Evolutionary conservation across 2,797 vertebrate genomes (phyloP).

Genomic region (Phataginus tricuspis): DNA sequence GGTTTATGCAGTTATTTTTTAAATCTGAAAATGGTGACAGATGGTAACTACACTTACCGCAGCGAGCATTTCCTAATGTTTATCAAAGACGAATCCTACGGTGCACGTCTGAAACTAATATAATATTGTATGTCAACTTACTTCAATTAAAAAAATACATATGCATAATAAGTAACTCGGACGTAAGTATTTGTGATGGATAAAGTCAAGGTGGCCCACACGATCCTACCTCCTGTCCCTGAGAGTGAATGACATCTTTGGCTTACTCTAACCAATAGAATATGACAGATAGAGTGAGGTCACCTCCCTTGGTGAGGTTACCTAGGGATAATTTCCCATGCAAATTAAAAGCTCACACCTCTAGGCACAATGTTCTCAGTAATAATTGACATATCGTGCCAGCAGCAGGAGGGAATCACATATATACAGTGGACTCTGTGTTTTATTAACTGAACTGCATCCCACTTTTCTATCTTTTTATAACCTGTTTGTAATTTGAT

Average conservation of each 20-base stretch:
- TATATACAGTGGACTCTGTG: background rate
- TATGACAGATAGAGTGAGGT: no score
- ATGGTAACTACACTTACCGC: background rate
- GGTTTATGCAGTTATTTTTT: background rate
- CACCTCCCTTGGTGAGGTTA: background rate
- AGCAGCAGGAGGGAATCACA: no score
- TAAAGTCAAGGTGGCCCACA: no score
- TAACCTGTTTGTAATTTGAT: background rate
- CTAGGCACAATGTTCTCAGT: background rate
- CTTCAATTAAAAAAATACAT: background rate
- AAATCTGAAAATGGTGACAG: background rate
- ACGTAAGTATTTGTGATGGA: background rate
- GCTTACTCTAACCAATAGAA: background rate
- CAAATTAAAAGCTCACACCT: background rate
- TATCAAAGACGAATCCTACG: background rate
- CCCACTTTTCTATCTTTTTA: background rate
- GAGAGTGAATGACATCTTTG: background rate
- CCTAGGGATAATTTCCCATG: no score
- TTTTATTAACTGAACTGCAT: background rate
- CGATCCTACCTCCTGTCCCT: background rate
- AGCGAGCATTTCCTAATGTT: background rate
- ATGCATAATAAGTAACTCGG: background rate
- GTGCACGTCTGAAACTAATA: background rate
- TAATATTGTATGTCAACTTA: no score
- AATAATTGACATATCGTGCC: background rate